phyloP scores from a whole-genome alignment of 2,888 invertebrate species.

The Ochlodes sylvanus region DNA sequence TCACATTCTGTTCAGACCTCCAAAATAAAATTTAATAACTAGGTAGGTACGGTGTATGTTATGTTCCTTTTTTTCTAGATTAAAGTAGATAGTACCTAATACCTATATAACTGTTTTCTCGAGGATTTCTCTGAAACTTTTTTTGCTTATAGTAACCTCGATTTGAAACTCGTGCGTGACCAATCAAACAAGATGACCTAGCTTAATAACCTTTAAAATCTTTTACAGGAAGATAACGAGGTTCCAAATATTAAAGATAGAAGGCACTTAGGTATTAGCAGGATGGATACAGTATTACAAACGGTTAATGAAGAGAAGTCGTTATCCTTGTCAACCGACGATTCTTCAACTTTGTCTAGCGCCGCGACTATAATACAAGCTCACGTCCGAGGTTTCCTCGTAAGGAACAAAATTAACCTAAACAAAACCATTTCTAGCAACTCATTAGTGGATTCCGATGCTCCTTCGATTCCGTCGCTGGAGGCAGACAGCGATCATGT shows the following conservation, averaged over 20 bases:
- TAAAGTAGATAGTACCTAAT: no score
- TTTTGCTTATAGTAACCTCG: no score
- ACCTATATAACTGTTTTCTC: no score
- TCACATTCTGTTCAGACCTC: no score
- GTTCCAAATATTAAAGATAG: slow-evolving; percentile 60
- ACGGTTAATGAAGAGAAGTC: slow-evolving; percentile 83
- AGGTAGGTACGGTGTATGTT: no score
- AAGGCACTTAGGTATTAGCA: slow-evolving; percentile 65
- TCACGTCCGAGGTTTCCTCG: slow-evolving; percentile 88
- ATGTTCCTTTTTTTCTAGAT: no score
- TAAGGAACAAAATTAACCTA: slow-evolving; percentile 79
- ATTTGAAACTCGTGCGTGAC: no score
- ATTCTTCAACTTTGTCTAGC: slow-evolving; percentile 80
- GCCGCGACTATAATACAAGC: slow-evolving; percentile 88
- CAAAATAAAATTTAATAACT: no score
- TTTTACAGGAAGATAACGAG: slow-evolving; percentile 63
- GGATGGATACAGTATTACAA: slow-evolving; percentile 79
- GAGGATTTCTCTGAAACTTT: no score
- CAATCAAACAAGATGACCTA: no score
- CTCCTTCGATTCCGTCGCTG: slow-evolving; percentile 58
- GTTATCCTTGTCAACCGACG: slow-evolving; percentile 77
- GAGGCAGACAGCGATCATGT: slow-evolving; percentile 65
- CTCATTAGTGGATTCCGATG: slow-evolving; percentile 70
- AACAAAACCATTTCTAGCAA: slow-evolving; percentile 71
- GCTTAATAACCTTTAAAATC: slow-evolving; percentile 15